A percentile compares a stretch with the other conserved stretches of the same genome.
Evolutionary conservation across 2,113 vertebrate species (phyloP).

Genomic region (Gobiocypris rarus): DNA sequence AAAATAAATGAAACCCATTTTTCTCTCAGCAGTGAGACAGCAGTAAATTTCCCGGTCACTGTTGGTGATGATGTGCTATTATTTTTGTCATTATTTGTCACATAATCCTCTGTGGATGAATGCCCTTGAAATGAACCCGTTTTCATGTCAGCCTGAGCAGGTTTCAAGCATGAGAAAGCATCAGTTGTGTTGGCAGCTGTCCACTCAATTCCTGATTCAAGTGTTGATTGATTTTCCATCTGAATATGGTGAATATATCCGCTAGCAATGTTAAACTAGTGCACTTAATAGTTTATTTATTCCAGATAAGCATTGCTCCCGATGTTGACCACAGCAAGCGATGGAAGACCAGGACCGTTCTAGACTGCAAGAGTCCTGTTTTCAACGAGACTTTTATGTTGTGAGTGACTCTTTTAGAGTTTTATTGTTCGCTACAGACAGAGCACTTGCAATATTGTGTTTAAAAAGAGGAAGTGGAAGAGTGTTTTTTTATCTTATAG

Average conservation of each 20-base stretch:
- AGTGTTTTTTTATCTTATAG: background rate
- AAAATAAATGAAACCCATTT: background rate
- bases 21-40: background rate
- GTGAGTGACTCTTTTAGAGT: conserved; percentile 56
- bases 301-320: conserved; percentile 66
- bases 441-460: background rate
- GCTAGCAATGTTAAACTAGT: conserved; percentile 11
- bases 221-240: conserved; percentile 49
- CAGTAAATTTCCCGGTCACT: background rate
- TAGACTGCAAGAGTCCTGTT: conserved; percentile 63
- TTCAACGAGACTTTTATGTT: conserved; percentile 60
- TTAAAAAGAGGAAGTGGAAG: conserved; percentile 1
- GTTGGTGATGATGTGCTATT: conserved; percentile 9
- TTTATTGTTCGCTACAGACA: background rate
- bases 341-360: conserved; percentile 61
- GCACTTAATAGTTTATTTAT: conserved; percentile 21
- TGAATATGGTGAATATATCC: conserved; percentile 39
- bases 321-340: conserved; percentile 55
- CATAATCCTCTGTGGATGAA: conserved; percentile 16
- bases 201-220: conserved; percentile 24
- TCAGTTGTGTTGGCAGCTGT: conserved; percentile 46
- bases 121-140: conserved; percentile 39
- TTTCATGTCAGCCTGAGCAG: conserved; percentile 33
- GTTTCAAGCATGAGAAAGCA: conserved; percentile 22
- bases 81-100: conserved; percentile 19